Evolutionary conservation across 2,797 vertebrate species (phyloP).

Genomic region (Steatocranus sp.): DNA sequence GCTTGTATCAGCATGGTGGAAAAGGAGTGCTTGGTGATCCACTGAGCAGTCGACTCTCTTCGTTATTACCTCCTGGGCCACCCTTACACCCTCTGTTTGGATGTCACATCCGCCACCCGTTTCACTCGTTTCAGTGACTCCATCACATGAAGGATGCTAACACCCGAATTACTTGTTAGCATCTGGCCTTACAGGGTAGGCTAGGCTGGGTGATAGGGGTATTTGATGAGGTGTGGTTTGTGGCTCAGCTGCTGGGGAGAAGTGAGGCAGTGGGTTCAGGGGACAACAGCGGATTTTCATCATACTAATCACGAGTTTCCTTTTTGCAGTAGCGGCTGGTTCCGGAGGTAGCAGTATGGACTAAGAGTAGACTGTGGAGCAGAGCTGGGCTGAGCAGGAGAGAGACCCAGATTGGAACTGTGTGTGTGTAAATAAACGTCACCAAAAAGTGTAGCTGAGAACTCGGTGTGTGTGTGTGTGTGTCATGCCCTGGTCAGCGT

Average conservation of each 20-base stretch:
- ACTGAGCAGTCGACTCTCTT: neutral
- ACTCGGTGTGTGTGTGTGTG: no score
- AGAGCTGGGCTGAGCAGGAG: neutral
- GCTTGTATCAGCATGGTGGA: neutral
- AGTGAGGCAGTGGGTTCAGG: neutral
- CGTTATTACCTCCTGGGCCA: neutral
- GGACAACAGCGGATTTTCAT: neutral
- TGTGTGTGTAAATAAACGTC: neutral
- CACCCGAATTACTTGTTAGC: neutral
- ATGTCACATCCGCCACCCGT: neutral
- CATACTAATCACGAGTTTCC: fast-evolving
- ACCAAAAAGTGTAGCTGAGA: neutral
- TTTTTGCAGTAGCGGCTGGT: neutral
- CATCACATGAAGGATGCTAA: neutral
- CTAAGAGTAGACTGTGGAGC: neutral
- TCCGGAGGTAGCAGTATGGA: neutral
- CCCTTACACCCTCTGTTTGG: neutral
- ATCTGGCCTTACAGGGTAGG: neutral
- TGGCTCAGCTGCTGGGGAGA: neutral
- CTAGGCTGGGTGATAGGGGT: fast-evolving
- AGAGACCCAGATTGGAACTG: neutral
- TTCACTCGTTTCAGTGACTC: neutral
- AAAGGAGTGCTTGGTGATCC: neutral
- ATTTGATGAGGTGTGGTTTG: neutral
- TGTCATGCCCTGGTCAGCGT: neutral